Evolutionary conservation across 2,888 invertebrate genomes (phyloP), one percentile per base, ranked within the genome.

Genomic region (Lycocerus yunnanus): DNA sequence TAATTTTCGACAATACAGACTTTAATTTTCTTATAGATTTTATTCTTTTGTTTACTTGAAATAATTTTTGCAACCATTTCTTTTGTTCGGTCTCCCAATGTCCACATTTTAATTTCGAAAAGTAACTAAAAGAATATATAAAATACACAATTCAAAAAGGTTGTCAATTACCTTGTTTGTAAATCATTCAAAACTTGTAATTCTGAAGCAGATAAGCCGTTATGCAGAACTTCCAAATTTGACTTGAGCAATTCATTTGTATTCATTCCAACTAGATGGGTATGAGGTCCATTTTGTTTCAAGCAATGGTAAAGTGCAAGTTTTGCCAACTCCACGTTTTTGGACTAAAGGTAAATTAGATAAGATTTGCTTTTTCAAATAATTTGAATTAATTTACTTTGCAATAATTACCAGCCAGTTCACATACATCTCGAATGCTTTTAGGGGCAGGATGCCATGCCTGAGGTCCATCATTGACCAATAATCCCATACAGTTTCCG

Each of bases 371-470:
- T 15, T 15, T 15, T 11, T 15, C 13, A 18, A 20, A 14, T 13
- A 21, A 14, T 15, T 14, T 18, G 16, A 27, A 15, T 20, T 65
- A 13, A 15, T 58, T 21, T 84, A 93, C 93, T 88, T 91, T 90
- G 85, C 94, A 95, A 82, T 90, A 90, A 9, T 90, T 87, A 0
- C 90, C 88, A 1, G 95, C 94, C 80, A 90, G 85, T 63, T 84
- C 85, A 84, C 94, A 93, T 27, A 89, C 84, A 21, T 88, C 85
- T 84, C 92, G 93, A 10, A 92, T 88, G 66, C 92, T 88, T 15
- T 91, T 88, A 18, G 88, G 86, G 1, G 95, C 95, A 2, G 95
- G 94, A 87, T 97, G 96, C 97, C 97, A 97, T 0, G 86, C 82
- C 77, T 90, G 93, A 0, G 95, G 93, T 0, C 95, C 95, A 58